These are phyloP conservation scores for Oncorhynchus mykiss DNA, from an alignment of 2,113 vertebrate species.

Conservation along the genomic window DNA sequence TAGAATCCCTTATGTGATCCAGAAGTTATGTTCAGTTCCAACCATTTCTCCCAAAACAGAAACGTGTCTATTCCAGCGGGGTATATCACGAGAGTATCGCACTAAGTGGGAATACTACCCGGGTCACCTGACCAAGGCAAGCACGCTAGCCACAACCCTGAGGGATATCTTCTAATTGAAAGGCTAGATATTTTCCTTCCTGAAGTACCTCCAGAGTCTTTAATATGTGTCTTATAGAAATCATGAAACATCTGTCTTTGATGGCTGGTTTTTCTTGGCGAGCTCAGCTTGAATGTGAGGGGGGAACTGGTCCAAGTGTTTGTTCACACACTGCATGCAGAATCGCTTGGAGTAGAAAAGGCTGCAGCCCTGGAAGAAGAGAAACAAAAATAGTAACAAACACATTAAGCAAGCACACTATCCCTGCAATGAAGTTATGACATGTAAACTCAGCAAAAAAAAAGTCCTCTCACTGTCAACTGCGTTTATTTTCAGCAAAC, in stretches of 20 bases:
- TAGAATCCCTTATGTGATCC: no score
- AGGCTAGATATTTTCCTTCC: neutral
- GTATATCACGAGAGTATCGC: no score
- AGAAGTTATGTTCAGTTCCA: no score
- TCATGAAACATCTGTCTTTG: slow-evolving; percentile 46
- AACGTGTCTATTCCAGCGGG: no score
- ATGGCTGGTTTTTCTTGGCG: slow-evolving; percentile 72
- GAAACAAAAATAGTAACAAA: neutral
- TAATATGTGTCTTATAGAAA: neutral
- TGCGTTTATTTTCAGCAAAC: no score
- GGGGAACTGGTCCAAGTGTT: slow-evolving; percentile 82
- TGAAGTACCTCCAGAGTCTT: neutral
- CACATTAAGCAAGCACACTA: neutral
- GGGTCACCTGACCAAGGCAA: no score
- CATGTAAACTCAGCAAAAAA: no score
- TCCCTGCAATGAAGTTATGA: no score
- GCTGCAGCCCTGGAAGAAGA: slow-evolving; percentile 81
- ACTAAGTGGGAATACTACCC: no score
- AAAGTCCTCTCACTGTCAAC: no score
- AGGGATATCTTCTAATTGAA: neutral
- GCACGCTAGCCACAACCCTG: no score
- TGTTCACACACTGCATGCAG: slow-evolving; percentile 81
- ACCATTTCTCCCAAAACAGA: no score
- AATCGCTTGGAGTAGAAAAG: slow-evolving; percentile 88
- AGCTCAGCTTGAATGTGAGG: slow-evolving; percentile 80